Conservation (phyloP, 2,888 invertebrate genomes). For the Scaeva pyrastri region DNA sequence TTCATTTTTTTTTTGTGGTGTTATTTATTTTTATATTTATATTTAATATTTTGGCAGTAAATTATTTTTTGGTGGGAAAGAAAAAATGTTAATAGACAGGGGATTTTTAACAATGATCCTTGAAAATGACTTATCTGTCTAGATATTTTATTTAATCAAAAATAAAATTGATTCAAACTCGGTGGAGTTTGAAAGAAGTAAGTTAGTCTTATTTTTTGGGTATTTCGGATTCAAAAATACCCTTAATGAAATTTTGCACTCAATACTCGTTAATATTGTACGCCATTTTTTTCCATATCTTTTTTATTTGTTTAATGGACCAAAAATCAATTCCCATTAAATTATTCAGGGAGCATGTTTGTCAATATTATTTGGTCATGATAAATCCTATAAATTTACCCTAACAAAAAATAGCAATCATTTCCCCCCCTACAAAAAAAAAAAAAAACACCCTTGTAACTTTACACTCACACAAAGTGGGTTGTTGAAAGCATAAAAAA, state of each 20-base stretch:
- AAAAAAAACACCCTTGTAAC: conserved; percentile 8
- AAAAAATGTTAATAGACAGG: background rate
- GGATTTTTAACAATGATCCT: background rate
- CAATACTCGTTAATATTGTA: too few relatives aligned
- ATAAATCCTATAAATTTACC: conserved; percentile 1
- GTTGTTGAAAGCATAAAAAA: background rate
- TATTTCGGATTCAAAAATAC: too few relatives aligned
- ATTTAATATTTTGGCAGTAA: background rate
- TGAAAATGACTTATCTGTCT: too few relatives aligned
- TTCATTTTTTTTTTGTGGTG: too few relatives aligned
- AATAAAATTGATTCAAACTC: too few relatives aligned
- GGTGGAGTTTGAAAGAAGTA: too few relatives aligned
- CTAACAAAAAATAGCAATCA: background rate
- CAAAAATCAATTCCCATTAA: conserved; percentile 15
- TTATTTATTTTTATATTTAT: background rate
- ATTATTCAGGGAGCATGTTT: conserved; percentile 10
- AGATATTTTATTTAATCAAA: too few relatives aligned
- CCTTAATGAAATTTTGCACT: too few relatives aligned
- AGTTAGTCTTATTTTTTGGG: too few relatives aligned
- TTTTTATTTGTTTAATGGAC: background rate
- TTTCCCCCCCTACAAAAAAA: too few relatives aligned
- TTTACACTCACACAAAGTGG: background rate
- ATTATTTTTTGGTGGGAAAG: background rate
- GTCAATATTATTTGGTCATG: conserved; percentile 5
- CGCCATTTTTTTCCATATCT: too few relatives aligned